A percentile compares a stretch with the other conserved stretches of the same genome.
phyloP scores from a whole-genome alignment of 1,140 invertebrate genomes.

The Dendrolimus kikuchii region DNA sequence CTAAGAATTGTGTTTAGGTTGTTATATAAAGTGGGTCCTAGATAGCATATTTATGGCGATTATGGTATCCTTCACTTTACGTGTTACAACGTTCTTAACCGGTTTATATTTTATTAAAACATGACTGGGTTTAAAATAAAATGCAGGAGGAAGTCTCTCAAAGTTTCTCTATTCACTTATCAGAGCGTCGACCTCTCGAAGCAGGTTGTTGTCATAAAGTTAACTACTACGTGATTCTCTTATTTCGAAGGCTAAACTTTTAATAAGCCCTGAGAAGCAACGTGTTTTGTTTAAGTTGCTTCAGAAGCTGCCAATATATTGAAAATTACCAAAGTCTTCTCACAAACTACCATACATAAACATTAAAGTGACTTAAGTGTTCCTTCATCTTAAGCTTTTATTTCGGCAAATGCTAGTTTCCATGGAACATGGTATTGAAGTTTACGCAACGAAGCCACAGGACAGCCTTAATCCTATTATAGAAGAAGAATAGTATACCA shows the following conservation, averaged over 20 bases:
- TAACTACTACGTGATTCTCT: constrained; percentile 28
- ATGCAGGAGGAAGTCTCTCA: background rate
- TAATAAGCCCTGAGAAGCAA: constrained; percentile 27
- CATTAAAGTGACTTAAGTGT: background rate
- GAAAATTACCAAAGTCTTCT: background rate
- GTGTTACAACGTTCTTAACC: no score
- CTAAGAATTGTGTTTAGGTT: no score
- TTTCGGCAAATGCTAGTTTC: no score
- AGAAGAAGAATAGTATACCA: no score
- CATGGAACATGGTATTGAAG: no score
- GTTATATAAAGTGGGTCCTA: no score
- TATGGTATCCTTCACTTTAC: no score
- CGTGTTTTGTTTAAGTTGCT: constrained; percentile 14
- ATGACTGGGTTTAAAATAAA: background rate
- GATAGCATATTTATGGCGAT: no score
- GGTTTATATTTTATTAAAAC: no score
- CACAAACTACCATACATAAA: constrained; percentile 19
- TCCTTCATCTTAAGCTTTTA: no score
- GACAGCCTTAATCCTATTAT: no score
- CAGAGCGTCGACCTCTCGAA: constrained; percentile 24
- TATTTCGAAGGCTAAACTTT: constrained; percentile 33
- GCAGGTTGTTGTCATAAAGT: constrained; percentile 35
- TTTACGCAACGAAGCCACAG: no score
- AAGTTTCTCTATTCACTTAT: constrained; percentile 21
- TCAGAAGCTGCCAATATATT: constrained; percentile 8